Evolutionary conservation across 2,113 vertebrate genomes (phyloP).

Genomic region (Ageneiosus marmoratus): DNA sequence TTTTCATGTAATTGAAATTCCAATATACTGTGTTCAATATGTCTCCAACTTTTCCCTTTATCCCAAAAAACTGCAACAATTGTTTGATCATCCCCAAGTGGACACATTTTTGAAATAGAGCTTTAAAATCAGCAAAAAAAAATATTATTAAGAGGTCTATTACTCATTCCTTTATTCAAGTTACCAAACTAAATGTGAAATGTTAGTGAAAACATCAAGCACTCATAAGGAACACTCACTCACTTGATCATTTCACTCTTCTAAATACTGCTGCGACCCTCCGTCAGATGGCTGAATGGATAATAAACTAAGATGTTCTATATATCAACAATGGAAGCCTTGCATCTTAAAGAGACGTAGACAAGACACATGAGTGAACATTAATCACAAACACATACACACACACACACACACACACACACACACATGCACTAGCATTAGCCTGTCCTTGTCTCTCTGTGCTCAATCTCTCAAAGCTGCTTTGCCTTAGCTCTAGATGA

Average conservation of each 20-base stretch:
- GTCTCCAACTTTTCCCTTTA: too few relatives aligned
- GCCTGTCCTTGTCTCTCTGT: slow-evolving; percentile 26
- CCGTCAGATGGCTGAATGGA: slow-evolving; percentile 16
- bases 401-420: slow-evolving; percentile 8
- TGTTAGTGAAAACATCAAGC: too few relatives aligned
- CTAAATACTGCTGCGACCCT: slow-evolving; percentile 25
- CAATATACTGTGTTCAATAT: too few relatives aligned
- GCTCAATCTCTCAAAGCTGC: neutral
- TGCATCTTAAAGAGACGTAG: slow-evolving; percentile 30
- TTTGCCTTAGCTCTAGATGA: slow-evolving; percentile 28
- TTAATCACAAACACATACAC: slow-evolving; percentile 41
- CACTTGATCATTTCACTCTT: neutral
- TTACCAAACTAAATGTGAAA: too few relatives aligned
- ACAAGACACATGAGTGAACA: slow-evolving; percentile 20
- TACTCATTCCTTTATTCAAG: too few relatives aligned
- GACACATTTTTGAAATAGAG: too few relatives aligned
- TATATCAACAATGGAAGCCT: slow-evolving; percentile 35
- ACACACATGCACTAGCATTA: neutral
- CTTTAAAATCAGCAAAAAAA: too few relatives aligned
- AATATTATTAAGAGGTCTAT: too few relatives aligned
- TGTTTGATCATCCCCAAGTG: too few relatives aligned
- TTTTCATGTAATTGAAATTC: too few relatives aligned
- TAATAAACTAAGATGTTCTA: slow-evolving; percentile 44
- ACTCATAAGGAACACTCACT: neutral
- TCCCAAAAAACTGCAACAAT: too few relatives aligned